Evolutionary conservation across 53 echinoderm and acorn worm species (phyloP).

Genomic region (Stichopus horrens): DNA sequence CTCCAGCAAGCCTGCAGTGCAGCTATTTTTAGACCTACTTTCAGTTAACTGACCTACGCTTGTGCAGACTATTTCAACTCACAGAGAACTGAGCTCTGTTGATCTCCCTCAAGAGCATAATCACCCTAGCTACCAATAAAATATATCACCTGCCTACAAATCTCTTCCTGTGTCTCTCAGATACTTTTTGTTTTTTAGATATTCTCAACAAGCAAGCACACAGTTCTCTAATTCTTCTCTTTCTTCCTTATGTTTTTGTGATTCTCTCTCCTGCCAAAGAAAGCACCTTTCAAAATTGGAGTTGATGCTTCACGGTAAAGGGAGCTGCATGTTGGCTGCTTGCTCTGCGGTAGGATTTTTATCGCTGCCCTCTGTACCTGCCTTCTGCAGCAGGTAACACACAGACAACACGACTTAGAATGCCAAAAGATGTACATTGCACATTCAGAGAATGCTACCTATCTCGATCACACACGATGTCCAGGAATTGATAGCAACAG

Average conservation of each 20-base stretch:
- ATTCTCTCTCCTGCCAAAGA: neutral
- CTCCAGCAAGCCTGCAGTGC: neutral
- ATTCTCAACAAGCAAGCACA: neutral
- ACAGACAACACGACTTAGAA: neutral
- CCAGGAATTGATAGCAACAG: too few relatives aligned
- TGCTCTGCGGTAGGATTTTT: neutral
- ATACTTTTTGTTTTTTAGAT: neutral
- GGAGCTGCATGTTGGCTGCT: neutral
- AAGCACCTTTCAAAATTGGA: neutral
- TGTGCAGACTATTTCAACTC: neutral
- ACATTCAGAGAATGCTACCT: too few relatives aligned
- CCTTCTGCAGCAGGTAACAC: neutral
- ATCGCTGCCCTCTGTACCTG: neutral
- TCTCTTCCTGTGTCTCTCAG: neutral
- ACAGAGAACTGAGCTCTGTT: neutral
- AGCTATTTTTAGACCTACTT: neutral
- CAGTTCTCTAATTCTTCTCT: neutral
- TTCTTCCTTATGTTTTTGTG: neutral
- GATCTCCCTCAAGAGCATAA: neutral
- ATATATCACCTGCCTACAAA: neutral
- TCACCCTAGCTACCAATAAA: neutral
- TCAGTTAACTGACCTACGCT: neutral
- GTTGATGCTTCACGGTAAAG: neutral
- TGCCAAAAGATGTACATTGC: too few relatives aligned
- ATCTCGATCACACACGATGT: too few relatives aligned